Percentiles rank a stretch among this genome's conserved stretches.
phyloP scores from a whole-genome alignment of 2,113 vertebrate species.

The Crocuta crocuta region DNA sequence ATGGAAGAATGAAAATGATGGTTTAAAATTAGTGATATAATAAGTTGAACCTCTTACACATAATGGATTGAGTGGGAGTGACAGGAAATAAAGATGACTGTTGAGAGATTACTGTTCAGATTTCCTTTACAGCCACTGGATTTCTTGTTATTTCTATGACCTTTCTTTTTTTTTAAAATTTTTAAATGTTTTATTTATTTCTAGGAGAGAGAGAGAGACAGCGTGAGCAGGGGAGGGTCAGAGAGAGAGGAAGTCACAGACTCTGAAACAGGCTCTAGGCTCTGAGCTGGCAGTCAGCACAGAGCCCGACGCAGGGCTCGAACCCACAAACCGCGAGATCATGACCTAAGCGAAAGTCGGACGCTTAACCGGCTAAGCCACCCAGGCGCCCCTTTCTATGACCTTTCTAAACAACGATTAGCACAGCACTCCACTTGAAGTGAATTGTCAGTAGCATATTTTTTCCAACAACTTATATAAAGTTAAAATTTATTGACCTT shows the following conservation, averaged over 20 bases:
- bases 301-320: no score
- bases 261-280: no score
- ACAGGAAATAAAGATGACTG: neutral
- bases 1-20: neutral
- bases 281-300: no score
- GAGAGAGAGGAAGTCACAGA: no score
- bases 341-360: no score
- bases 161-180: neutral
- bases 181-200: no score
- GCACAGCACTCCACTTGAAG: neutral
- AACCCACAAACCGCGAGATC: no score
- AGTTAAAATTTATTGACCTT: neutral
- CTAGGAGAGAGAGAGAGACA: no score
- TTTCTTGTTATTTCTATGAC: slow-evolving; percentile 16
- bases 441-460: neutral
- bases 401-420: neutral
- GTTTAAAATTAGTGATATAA: neutral
- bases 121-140: neutral
- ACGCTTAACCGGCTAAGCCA: no score
- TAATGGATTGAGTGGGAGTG: neutral
- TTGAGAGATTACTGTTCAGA: neutral
- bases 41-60: neutral
- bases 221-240: no score
- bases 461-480: neutral
- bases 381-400: neutral